Base-by-base conservation (phyloP, 2,888 invertebrate genomes). In the Ormyrus rosae region DNA sequence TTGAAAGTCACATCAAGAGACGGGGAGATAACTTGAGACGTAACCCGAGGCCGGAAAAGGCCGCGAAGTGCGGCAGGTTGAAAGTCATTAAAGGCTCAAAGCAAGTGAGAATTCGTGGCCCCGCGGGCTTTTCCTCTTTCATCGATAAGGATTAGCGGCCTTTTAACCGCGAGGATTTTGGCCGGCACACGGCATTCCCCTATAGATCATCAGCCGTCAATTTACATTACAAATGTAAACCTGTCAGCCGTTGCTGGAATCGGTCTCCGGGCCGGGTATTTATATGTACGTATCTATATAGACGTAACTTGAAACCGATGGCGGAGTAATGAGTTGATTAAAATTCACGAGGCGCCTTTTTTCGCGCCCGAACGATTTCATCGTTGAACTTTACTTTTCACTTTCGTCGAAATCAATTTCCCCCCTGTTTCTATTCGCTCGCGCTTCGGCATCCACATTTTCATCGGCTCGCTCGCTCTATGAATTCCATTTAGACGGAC, bases 311-410 rank as follows among this genome's bases (percentile, higher is more conserved):
- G 65, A 60, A 78, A 77, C 70, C 56, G 55, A 70, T 70, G 77
- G 71, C 46, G 13, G 63, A 78, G 76, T 79, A 76, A 79, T 79
- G 73, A 82, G 81, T 73, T 82, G 81, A 82, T 82, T 82, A 79
- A 82, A 79, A 82, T 82, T 82, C 81, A 79, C 68, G 79, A 82
- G 72, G 71, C 51, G 50, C 71, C 65, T 71, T 79, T 82, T 79
- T 82, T 75, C 73, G 45, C 78, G 70, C 69, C 69, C 69, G 60
- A 79, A 70, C 79, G 76, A 76, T 82, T 79, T 77, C 76, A 79
- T 69, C 76, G 79, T 56, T 63, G 75, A 81, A 81, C 75, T 81
- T 81, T 75, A 78, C 81, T 82, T 82, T 79, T 79, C 81, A 78
- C 78, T 81, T 81, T 81, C 78, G 71, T 58, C 61, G 71, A 75